phyloP scores from a whole-genome alignment of 2,888 invertebrate species.

The Unio delphinus region DNA sequence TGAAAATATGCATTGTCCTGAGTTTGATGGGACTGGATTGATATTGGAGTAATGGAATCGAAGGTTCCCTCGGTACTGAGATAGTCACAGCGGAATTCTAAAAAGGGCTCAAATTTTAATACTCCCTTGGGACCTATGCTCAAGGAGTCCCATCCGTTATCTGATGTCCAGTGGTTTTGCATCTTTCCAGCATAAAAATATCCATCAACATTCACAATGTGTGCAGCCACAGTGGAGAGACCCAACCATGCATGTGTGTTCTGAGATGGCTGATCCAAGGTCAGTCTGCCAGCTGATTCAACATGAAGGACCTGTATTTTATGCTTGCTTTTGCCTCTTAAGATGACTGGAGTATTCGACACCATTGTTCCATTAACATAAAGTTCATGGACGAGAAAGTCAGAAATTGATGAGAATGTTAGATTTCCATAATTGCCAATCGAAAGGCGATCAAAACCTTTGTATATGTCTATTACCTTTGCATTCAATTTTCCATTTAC shows the following conservation, averaged over 20 bases:
- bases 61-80: constrained; percentile 31
- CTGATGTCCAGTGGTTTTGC: constrained; percentile 17
- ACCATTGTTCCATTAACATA: constrained; percentile 37
- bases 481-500: constrained; percentile 35
- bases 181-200: constrained; percentile 30
- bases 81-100: constrained; percentile 29
- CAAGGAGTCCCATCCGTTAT: constrained; percentile 41
- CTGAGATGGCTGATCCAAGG: constrained; percentile 35
- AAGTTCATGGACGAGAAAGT: constrained; percentile 28
- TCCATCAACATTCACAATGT: constrained; percentile 38
- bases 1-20: constrained; percentile 11
- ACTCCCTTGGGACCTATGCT: constrained; percentile 25
- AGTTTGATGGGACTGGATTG: no score
- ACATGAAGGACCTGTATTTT: constrained; percentile 30
- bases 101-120: constrained; percentile 36
- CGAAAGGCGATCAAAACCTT: constrained; percentile 24
- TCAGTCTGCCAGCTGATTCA: constrained; percentile 31
- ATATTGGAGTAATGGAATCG: constrained; percentile 10
- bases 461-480: constrained; percentile 19
- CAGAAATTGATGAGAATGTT: constrained; percentile 33
- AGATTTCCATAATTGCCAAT: constrained; percentile 36
- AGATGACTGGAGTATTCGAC: constrained; percentile 27
- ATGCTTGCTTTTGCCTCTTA: constrained; percentile 25
- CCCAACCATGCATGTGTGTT: constrained; percentile 27
- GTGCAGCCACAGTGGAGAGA: constrained; percentile 30